These are phyloP conservation scores for Ceratina japonica DNA, from an alignment of 1,140 invertebrate genomes.

Conservation along the genomic window DNA sequence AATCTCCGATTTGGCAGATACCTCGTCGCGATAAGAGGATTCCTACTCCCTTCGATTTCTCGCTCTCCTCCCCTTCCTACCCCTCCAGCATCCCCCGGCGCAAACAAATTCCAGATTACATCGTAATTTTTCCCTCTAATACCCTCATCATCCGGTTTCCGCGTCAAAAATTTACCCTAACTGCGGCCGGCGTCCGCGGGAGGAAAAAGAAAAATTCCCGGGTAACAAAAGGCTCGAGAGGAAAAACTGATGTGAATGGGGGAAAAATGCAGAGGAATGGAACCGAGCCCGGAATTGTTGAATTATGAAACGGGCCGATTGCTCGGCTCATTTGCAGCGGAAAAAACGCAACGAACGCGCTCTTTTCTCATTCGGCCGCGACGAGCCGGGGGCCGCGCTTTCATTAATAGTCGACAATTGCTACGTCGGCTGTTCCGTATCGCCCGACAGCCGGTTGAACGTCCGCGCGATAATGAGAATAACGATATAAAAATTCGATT, in stretches of 20 bases:
- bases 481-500: slow-evolving; percentile 51
- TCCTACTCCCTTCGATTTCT: slow-evolving; percentile 57
- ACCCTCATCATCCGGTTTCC: not conserved
- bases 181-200: not conserved
- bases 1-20: slow-evolving; percentile 60
- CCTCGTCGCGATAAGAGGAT: slow-evolving; percentile 61
- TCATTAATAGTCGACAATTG: slow-evolving; percentile 39
- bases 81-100: not conserved
- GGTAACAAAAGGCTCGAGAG: not conserved
- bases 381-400: not conserved
- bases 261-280: not conserved
- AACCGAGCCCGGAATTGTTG: not conserved
- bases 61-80: slow-evolving; percentile 39
- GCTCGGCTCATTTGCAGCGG: slow-evolving; percentile 29
- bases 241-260: not conserved
- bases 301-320: slow-evolving; percentile 23
- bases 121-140: slow-evolving; percentile 21
- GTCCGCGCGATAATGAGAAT: slow-evolving; percentile 43
- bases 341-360: slow-evolving; percentile 17
- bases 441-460: slow-evolving; percentile 22
- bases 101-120: slow-evolving; percentile 36
- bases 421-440: slow-evolving; percentile 37
- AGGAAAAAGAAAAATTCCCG: not conserved
- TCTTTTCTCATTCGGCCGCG: not conserved
- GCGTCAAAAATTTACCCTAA: not conserved